A percentile compares a stretch with the other conserved stretches of the same genome.
phyloP scores from a whole-genome alignment of 2,113 vertebrate genomes.

The Plectropomus leopardus region DNA sequence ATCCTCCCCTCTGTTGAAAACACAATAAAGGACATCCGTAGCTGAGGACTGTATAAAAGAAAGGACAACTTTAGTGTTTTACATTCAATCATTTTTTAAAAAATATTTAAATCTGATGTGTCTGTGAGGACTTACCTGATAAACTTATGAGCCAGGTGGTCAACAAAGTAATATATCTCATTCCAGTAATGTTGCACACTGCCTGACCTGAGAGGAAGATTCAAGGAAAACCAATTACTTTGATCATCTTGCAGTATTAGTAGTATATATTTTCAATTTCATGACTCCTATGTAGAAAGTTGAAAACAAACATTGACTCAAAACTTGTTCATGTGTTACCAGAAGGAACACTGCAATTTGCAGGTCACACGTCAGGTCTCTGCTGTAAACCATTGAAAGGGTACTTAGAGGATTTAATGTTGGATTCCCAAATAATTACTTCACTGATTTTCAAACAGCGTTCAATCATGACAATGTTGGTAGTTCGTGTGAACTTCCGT shows the following conservation, averaged over 20 bases:
- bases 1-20: constrained; percentile 93
- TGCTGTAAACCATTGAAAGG: not conserved
- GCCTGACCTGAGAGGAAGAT: constrained; percentile 88
- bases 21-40: constrained; percentile 99
- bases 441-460: no score
- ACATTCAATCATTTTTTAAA: not conserved
- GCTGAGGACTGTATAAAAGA: constrained; percentile 88
- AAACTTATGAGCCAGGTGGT: constrained; percentile 95
- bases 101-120: not conserved
- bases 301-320: not conserved
- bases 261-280: not conserved
- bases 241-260: not conserved
- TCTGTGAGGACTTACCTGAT: constrained; percentile 87
- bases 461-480: no score
- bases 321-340: not conserved
- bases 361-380: not conserved
- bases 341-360: not conserved
- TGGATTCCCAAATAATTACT: no score
- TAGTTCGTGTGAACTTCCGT: no score
- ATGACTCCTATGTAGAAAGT: not conserved
- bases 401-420: no score
- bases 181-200: constrained; percentile 97
- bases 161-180: constrained; percentile 97
- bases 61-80: not conserved
- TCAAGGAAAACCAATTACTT: not conserved